These are phyloP conservation scores for Hylomyscus alleni DNA, from an alignment of 2,797 vertebrate species.

Conservation along the genomic window DNA sequence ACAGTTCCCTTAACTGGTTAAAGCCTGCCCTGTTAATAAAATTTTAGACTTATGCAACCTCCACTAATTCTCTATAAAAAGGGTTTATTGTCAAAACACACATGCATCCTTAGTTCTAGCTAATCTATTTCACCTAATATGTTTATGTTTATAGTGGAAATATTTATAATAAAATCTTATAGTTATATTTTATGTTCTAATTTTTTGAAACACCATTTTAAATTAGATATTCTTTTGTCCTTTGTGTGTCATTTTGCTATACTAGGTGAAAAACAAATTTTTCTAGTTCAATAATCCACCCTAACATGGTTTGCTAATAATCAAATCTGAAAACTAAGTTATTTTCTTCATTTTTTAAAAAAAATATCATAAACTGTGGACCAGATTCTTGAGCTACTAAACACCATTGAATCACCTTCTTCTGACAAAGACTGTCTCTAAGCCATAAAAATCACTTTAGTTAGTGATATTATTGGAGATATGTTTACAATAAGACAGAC, in stretches of 20 bases:
- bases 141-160: not conserved
- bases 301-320: not conserved
- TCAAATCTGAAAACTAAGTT: not conserved
- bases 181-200: not conserved
- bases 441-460: not conserved
- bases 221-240: not conserved
- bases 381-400: not conserved
- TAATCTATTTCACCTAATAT: not conserved
- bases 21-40: not conserved
- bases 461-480: not conserved
- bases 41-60: not conserved
- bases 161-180: not conserved
- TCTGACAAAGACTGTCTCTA: not conserved
- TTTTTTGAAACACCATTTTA: slow-evolving; percentile 18
- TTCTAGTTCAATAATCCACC: not conserved
- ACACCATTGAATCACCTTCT: not conserved
- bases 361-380: not conserved
- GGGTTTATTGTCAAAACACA: slow-evolving; percentile 1
- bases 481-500: not conserved
- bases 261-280: not conserved
- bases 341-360: not conserved
- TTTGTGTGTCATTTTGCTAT: slow-evolving; percentile 1
- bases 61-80: not conserved
- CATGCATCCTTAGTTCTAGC: not conserved
- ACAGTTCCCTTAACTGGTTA: not conserved